phyloP scores from a whole-genome alignment of 1,140 invertebrate species.

The Cydia amplana region DNA sequence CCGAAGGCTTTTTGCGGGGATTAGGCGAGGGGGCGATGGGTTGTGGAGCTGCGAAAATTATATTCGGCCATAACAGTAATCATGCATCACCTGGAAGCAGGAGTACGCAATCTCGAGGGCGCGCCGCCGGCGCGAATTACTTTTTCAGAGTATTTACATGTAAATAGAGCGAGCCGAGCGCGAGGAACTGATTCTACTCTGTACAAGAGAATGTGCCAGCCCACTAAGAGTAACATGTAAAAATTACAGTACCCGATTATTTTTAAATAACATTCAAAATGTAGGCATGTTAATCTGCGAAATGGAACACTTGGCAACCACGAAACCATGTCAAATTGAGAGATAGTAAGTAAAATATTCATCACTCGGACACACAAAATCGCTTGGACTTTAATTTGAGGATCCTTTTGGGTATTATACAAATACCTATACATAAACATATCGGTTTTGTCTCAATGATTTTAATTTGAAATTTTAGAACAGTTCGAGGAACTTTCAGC shows the following conservation, averaged over 20 bases:
- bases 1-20: constrained; percentile 78
- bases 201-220: neutral
- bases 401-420: neutral
- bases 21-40: constrained; percentile 69
- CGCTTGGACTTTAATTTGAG: neutral
- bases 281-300: too few relatives aligned
- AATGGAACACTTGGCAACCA: too few relatives aligned
- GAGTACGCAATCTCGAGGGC: constrained; percentile 79
- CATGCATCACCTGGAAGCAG: constrained; percentile 79
- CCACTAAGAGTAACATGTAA: neutral
- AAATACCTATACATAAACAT: neutral
- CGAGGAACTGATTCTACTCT: neutral
- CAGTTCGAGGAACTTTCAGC: neutral
- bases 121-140: constrained; percentile 73
- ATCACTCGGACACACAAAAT: too few relatives aligned
- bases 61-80: constrained; percentile 79
- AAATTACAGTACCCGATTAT: neutral
- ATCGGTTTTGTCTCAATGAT: neutral
- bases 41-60: constrained; percentile 76
- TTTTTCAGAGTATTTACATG: constrained; percentile 80
- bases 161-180: constrained; percentile 66
- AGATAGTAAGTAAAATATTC: neutral
- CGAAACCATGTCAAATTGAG: neutral
- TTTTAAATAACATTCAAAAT: neutral
- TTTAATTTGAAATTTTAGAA: neutral